phyloP scores from a whole-genome alignment of 1,140 invertebrate species.

The Drosophila saltans region DNA sequence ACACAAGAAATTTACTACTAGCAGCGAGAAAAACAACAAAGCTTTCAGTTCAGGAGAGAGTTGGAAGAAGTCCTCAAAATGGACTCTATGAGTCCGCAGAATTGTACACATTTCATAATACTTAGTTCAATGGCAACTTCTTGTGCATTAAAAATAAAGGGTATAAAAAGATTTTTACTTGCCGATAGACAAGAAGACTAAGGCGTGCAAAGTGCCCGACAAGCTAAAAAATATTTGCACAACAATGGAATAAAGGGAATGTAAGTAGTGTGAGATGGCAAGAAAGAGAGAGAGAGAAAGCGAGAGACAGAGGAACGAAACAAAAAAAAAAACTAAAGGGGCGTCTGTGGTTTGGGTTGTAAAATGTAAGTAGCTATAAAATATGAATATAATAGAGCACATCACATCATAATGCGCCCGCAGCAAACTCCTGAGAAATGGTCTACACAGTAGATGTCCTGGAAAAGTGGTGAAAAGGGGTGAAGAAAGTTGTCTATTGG shows the following conservation, averaged over 20 bases:
- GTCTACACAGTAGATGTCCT: neutral
- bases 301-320: neutral
- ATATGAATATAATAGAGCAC: slow-evolving; percentile 70
- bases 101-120: too few relatives aligned
- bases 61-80: too few relatives aligned
- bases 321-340: neutral
- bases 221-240: slow-evolving; percentile 68
- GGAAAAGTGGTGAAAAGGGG: neutral
- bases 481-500: neutral
- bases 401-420: slow-evolving; percentile 62
- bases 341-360: slow-evolving; percentile 36
- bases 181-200: slow-evolving; percentile 34
- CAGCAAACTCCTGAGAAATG: slow-evolving; percentile 38
- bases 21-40: too few relatives aligned
- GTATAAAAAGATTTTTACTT: slow-evolving; percentile 34
- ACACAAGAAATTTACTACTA: too few relatives aligned
- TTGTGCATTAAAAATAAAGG: neutral
- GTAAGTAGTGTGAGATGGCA: neutral
- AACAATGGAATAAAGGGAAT: slow-evolving; percentile 54
- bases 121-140: neutral
- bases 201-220: slow-evolving; percentile 60
- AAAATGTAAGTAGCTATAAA: slow-evolving; percentile 71
- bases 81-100: too few relatives aligned
- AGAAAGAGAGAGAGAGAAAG: neutral
- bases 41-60: too few relatives aligned